These are phyloP conservation scores for Onchidella celtica DNA, from an alignment of 2,888 invertebrate genomes.

Conservation along the genomic window DNA sequence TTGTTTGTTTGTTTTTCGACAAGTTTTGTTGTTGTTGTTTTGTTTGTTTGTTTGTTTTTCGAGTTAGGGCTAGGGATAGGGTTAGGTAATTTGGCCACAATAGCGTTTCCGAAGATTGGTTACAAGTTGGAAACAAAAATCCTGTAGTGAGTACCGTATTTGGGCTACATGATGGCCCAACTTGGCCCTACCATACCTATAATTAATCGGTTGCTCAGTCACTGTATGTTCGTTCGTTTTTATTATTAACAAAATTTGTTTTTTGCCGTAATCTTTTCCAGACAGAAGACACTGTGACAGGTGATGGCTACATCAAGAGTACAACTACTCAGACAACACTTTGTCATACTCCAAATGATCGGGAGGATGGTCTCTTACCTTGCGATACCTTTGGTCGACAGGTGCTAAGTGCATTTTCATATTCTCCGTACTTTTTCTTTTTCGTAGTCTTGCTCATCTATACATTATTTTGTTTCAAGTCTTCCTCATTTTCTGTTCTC, in stretches of 20 bases:
- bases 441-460: background rate
- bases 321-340: conserved; percentile 61
- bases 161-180: too few relatives aligned
- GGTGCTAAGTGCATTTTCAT: background rate
- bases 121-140: background rate
- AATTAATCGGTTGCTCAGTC: too few relatives aligned
- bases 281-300: conserved; percentile 11
- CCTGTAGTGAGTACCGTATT: too few relatives aligned
- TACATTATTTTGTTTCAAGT: background rate
- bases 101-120: background rate
- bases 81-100: background rate
- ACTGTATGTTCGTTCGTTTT: too few relatives aligned
- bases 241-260: too few relatives aligned
- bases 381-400: conserved; percentile 46
- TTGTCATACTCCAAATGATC: conserved; percentile 56
- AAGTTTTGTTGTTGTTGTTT: too few relatives aligned
- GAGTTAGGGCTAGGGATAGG: background rate
- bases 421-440: background rate
- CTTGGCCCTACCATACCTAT: too few relatives aligned
- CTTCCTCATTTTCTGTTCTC: background rate
- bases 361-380: conserved; percentile 58
- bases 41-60: too few relatives aligned
- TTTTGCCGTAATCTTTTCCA: too few relatives aligned
- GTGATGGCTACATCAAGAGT: conserved; percentile 55
- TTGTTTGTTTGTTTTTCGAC: too few relatives aligned